Base-by-base conservation (phyloP, 2,797 vertebrate species). In the Macropus fuliginosus region DNA sequence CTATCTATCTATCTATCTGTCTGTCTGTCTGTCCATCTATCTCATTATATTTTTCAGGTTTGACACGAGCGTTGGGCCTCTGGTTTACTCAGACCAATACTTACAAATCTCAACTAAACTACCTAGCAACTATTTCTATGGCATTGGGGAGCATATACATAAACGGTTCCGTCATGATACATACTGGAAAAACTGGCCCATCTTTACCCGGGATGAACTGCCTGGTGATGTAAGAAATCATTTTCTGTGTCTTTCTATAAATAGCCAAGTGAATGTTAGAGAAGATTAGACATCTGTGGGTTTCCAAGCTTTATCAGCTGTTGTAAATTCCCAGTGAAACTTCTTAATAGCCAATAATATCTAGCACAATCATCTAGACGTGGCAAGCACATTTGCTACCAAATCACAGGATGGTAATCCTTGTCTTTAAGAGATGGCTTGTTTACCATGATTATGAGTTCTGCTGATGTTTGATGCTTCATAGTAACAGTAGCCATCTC, bases 121-220 rank as follows among this genome's bases (percentile, higher is more conserved):
- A 29, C 98, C 99, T 46, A 99, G 99, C 95, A 95, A 98, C 94
- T 99, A 99, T 96, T 99, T 99, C 91, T 99, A 99, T 46, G 99
- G 99, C 0, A 93, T 99, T 14, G 99, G 99, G 10, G 99, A 99
- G 95, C 99, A 99, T 1, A 98, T 99, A 93, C 99, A 99, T 95
- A 98, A 98, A 93, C 98, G 98, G 29, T 99, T 99, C 98, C 99
- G 95, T 27, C 99, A 99, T 81, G 98, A 99, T 10, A 98, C 98
- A 4, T 96, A 99, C 96, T 99, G 99, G 99, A 99, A 97, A 98
- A 99, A 99, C 1, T 99, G 99, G 99, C 99, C 99, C 1, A 98
- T 99, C 8, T 99, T 99, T 98, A 98, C 98, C 90, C 99, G 99
- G 96, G 99, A 99, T 91, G 95, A 96, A 28, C 98, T 99, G 93